Conservation (phyloP, 2,888 invertebrate genomes). For the Drosophila sordidula region DNA sequence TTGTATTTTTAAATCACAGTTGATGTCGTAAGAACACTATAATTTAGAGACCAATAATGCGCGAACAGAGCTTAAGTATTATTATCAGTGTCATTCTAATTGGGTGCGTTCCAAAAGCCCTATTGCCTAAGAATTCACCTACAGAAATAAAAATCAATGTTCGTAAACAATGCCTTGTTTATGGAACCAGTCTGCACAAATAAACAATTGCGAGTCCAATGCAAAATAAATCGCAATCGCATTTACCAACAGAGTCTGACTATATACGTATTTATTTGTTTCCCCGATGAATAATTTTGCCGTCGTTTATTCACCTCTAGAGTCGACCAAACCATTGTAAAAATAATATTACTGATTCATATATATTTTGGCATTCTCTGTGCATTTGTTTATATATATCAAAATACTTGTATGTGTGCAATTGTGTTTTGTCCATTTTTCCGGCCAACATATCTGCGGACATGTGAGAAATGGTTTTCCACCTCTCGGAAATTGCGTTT, state of each 20-base stretch:
- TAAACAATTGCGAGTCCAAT: constrained; percentile 53
- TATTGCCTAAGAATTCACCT: not conserved
- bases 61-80: not conserved
- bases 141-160: constrained; percentile 10
- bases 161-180: constrained; percentile 59
- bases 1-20: too few relatives aligned
- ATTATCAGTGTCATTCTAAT: not conserved
- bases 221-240: constrained; percentile 32
- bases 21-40: too few relatives aligned
- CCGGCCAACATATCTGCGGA: not conserved
- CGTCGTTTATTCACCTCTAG: constrained; percentile 61
- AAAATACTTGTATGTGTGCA: not conserved
- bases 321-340: constrained; percentile 9
- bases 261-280: constrained; percentile 23
- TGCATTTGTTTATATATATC: not conserved
- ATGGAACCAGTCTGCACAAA: constrained; percentile 44
- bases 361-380: not conserved
- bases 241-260: constrained; percentile 17
- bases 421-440: not conserved
- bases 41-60: too few relatives aligned
- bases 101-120: not conserved
- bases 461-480: not conserved
- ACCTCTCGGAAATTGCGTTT: constrained; percentile 7
- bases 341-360: constrained; percentile 10
- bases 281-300: constrained; percentile 16